These are phyloP conservation scores for Xerus inauris DNA, from an alignment of 2,113 vertebrate species.

Conservation along the genomic window DNA sequence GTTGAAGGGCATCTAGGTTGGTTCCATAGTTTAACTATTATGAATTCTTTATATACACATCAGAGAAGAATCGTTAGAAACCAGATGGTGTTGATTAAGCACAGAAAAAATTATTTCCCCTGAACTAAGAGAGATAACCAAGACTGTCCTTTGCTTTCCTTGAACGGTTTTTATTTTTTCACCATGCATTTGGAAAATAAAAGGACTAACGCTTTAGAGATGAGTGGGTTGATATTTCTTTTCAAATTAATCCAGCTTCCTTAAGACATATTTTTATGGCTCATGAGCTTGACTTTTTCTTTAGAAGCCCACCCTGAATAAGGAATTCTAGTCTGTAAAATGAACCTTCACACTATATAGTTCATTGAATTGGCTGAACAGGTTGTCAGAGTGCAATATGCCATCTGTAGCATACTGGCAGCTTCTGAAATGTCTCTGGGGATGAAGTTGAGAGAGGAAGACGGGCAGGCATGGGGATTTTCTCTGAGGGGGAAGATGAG, in stretches of 20 bases:
- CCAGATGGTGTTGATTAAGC: background rate
- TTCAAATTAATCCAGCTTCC: background rate
- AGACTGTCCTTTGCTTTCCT: background rate
- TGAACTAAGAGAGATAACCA: conserved; percentile 17
- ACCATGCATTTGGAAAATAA: background rate
- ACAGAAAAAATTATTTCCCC: background rate
- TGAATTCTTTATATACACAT: background rate
- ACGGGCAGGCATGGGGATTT: background rate
- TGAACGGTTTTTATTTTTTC: background rate
- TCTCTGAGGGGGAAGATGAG: background rate
- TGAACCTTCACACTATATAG: background rate
- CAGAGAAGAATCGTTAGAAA: background rate
- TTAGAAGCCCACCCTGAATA: background rate
- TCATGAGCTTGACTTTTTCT: background rate
- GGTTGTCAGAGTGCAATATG: background rate
- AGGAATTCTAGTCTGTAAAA: background rate
- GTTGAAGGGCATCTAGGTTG: too few species aligned
- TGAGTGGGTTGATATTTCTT: background rate
- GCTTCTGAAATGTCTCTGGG: conserved; percentile 7
- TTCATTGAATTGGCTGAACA: background rate
- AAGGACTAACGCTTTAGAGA: conserved; percentile 30
- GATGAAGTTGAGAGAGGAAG: background rate
- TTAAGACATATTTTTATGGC: background rate
- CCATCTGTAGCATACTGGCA: background rate
- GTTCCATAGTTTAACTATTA: too few species aligned